Conservation (phyloP, 2,888 invertebrate species). For the Drosophila koepferae region DNA sequence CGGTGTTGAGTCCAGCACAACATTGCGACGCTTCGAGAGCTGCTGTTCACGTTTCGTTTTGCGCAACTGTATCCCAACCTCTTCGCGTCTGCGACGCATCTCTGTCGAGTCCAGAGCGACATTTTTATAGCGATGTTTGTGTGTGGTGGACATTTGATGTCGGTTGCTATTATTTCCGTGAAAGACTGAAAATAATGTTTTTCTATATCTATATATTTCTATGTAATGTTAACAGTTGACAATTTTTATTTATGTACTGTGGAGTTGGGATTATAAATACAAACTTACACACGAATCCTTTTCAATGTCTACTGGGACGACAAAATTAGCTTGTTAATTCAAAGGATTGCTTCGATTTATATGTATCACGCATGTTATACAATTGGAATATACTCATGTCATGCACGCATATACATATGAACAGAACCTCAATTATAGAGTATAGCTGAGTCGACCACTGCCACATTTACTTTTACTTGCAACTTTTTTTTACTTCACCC, state of each 20-base stretch:
- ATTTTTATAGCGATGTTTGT: slow-evolving; percentile 97
- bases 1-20: slow-evolving; percentile 85
- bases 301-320: slow-evolving; percentile 4
- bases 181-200: slow-evolving; percentile 8
- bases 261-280: not conserved
- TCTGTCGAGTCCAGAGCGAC: slow-evolving; percentile 96
- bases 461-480: slow-evolving; percentile 3
- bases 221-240: not conserved
- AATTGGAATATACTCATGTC: not conserved
- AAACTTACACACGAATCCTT: not conserved
- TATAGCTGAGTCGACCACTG: slow-evolving; percentile 29
- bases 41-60: slow-evolving; percentile 98
- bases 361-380: slow-evolving; percentile 4
- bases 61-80: slow-evolving; percentile 97
- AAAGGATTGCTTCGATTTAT: not conserved
- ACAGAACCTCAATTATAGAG: slow-evolving; percentile 8
- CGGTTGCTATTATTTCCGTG: slow-evolving; percentile 18
- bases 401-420: not conserved
- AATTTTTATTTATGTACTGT: not conserved
- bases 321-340: not conserved
- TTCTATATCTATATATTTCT: not conserved
- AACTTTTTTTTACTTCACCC: slow-evolving; percentile 11
- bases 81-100: slow-evolving; percentile 95
- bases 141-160: slow-evolving; percentile 90
- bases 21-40: slow-evolving; percentile 96